Evolutionary conservation across 2,797 vertebrate genomes (phyloP), one percentile per base, ranked within the genome.

Genomic region (Anabacerthia variegaticeps): DNA sequence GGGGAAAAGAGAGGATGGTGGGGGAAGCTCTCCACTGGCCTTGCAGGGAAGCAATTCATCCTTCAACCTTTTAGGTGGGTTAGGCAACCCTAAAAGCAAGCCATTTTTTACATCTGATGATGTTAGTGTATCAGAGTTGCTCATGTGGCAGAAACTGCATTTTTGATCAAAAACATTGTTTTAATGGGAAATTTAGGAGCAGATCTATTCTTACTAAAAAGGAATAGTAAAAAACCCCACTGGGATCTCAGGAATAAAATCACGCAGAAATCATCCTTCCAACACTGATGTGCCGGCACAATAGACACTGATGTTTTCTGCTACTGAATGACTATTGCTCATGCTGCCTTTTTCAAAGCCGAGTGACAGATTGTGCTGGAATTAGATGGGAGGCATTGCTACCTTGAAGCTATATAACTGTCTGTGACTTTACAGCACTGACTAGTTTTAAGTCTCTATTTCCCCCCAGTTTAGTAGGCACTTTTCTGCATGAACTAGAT

Each of bases 31-130:
- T 61, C 43, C 5, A 0, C 22, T 23, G 18, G 56, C 68, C 43
- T 74, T 3, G 0, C 39, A 62, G 61, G 27, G 37, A 56, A 92
- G 27, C 14, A 37, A 11, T 14, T 69, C 63, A 82, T 58, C 28
- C 48, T 72, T 61, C 73, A 56, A 20, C 32, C 34, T 89, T 56
- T 23, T 11, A 30, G 34, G 67, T 37, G 41, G 46, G 30, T 7
- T 51, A 74, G 44, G 51, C 43, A 87, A 66, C 30, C 16, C 51
- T 46, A 43, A 85, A 85, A 34, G 20, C n/a, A 55, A 55, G 13
- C 24, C 5, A 6, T 19, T 27, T 78, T 76, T 72, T 9, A 30
- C 2, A 1, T 61, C 12, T 0, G 0, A 2, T 14, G 18, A 52
- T 76, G 22, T 48, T 46, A 46, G 6, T 12, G 5, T 8, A 3